phyloP scores from a whole-genome alignment of 2,888 invertebrate species.

The Hirtodrosophila duncani region DNA sequence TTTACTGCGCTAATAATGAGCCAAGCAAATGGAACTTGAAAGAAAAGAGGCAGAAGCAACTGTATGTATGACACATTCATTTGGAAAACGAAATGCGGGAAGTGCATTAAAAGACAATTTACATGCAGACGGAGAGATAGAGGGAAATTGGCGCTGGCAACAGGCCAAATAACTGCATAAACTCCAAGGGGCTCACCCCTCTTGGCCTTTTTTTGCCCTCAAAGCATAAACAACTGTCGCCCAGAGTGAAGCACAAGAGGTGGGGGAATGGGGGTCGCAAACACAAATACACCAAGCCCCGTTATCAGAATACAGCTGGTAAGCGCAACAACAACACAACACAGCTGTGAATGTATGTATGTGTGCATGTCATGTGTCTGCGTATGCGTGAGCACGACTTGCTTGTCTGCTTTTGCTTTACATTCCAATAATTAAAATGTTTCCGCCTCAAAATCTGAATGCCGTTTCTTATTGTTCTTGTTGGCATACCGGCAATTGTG shows the following conservation, averaged over 20 bases:
- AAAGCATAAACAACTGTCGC: not conserved
- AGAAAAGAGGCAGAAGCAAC: too few relatives aligned
- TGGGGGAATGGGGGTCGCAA: constrained; percentile 1
- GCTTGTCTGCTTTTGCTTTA: constrained; percentile 7
- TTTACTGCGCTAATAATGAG: too few relatives aligned
- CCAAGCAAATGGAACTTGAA: too few relatives aligned
- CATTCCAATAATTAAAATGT: not conserved
- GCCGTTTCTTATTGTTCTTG: constrained; percentile 11
- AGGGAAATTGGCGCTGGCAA: not conserved
- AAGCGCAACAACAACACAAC: constrained; percentile 15
- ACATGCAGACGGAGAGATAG: not conserved
- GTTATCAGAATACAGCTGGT: constrained; percentile 49
- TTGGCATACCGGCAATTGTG: constrained; percentile 22
- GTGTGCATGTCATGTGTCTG: constrained; percentile 13
- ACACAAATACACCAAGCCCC: constrained; percentile 20
- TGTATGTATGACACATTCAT: too few relatives aligned
- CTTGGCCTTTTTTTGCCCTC: not conserved
- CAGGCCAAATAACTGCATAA: not conserved
- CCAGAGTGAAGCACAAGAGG: not conserved
- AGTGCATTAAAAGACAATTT: not conserved
- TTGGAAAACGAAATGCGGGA: too few relatives aligned
- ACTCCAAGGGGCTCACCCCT: not conserved
- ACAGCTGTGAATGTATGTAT: constrained; percentile 28
- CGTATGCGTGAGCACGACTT: constrained; percentile 12
- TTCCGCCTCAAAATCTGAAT: constrained; percentile 2